These are phyloP conservation scores for Actinia equina DNA, from an alignment of 64 coral and sea anemone species.

Conservation along the genomic window DNA sequence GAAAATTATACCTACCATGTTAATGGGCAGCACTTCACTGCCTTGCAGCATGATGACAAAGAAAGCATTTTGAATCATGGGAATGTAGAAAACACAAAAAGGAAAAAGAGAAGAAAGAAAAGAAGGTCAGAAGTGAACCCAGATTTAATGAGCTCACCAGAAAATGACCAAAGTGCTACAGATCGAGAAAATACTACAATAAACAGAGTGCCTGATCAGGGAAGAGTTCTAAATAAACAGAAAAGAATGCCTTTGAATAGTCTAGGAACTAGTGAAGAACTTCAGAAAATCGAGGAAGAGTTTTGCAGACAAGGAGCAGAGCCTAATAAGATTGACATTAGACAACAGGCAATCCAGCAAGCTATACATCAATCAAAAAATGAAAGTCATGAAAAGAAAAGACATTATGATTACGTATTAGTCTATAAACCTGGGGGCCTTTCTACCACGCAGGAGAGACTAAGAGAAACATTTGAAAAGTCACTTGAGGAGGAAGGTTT, in stretches of 20 bases:
- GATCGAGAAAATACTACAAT: not conserved
- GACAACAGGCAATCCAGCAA: slow-evolving; percentile 76
- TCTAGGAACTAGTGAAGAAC: not conserved
- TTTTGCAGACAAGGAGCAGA: not conserved
- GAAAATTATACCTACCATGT: not conserved
- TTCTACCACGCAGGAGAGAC: slow-evolving; percentile 44
- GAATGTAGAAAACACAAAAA: slow-evolving; percentile 36
- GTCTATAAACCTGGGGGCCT: slow-evolving; percentile 74
- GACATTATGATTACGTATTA: slow-evolving; percentile 87
- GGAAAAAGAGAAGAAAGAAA: slow-evolving; percentile 51
- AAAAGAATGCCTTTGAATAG: not conserved
- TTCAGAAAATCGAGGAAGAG: slow-evolving; percentile 13
- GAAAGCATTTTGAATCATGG: not conserved
- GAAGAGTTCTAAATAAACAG: not conserved
- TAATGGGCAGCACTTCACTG: not conserved
- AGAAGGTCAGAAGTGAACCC: not conserved
- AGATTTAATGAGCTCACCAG: not conserved
- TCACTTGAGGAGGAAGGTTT: slow-evolving; percentile 67
- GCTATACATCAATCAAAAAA: slow-evolving; percentile 53
- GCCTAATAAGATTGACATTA: slow-evolving; percentile 26
- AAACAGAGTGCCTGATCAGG: not conserved
- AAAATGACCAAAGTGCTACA: not conserved
- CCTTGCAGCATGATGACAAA: not conserved
- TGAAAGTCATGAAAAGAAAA: slow-evolving; percentile 21
- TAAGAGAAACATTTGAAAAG: slow-evolving; percentile 70